These are phyloP conservation scores for Pipra filicauda DNA, from an alignment of 2,113 vertebrate species.

Conservation along the genomic window DNA sequence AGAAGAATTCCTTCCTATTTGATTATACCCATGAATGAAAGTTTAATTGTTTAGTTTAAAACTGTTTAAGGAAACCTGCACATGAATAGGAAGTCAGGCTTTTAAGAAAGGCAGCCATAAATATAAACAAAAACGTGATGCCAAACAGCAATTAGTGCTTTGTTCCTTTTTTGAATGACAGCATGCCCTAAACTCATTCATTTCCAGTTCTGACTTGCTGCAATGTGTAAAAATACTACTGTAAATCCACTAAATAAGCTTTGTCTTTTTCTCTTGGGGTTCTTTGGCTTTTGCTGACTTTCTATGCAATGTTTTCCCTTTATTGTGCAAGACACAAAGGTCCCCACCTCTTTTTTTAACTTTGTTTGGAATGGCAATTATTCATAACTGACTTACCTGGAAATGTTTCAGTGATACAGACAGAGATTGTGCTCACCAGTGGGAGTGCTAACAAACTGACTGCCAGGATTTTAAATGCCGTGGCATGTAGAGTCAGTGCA, in stretches of 20 bases:
- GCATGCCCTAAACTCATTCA: conserved; percentile 1
- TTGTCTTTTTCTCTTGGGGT: not conserved
- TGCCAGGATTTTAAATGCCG: not conserved
- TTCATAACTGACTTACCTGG: conserved; percentile 51
- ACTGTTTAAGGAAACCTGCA: conserved; percentile 42
- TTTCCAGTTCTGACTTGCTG: conserved; percentile 50
- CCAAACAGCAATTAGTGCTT: conserved; percentile 55
- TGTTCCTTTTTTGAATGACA: conserved; percentile 63
- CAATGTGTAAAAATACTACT: conserved; percentile 5
- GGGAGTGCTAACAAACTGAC: conserved; percentile 15
- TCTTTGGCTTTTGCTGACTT: not conserved
- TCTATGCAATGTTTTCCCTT: not conserved
- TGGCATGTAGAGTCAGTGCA: conserved; percentile 4
- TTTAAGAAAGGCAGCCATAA: conserved; percentile 57
- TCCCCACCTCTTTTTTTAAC: not conserved
- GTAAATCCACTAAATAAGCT: not conserved
- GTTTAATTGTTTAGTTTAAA: conserved; percentile 57
- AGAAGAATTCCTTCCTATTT: conserved; percentile 19
- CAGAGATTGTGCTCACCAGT: conserved; percentile 24
- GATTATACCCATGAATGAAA: conserved; percentile 43
- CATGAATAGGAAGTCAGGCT: conserved; percentile 48
- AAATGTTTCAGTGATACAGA: conserved; percentile 42
- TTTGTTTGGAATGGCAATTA: conserved; percentile 22
- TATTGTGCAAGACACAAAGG: not conserved
- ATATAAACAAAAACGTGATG: conserved; percentile 54